Conservation (phyloP, 2,888 invertebrate species). For the Unio delphinus region DNA sequence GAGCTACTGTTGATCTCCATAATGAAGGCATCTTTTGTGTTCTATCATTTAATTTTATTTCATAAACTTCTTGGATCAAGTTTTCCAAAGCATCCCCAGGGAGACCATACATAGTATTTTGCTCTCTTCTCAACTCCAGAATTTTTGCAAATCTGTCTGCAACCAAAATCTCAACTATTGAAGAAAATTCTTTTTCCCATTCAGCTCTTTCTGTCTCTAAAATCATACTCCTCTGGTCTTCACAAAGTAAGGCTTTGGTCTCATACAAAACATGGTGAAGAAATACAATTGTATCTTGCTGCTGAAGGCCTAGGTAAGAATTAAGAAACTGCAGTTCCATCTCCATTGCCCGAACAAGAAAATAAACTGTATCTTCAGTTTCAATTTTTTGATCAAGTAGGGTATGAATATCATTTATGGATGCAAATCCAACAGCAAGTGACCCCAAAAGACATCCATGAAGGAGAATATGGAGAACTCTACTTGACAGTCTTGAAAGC, state of each 20-base stretch:
- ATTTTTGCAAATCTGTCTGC: conserved; percentile 9
- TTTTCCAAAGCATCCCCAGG: conserved; percentile 1
- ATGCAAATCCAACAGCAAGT: neutral
- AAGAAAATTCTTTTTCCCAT: neutral
- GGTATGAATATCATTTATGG: neutral
- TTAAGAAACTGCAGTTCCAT: conserved; percentile 5
- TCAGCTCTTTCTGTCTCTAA: conserved; percentile 5
- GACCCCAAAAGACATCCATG: conserved; percentile 5
- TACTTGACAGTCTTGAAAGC: conserved; percentile 9
- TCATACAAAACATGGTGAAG: conserved; percentile 8
- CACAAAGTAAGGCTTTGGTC: conserved; percentile 2
- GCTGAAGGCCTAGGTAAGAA: conserved; percentile 2
- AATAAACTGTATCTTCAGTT: too few relatives aligned
- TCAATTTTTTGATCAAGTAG: neutral
- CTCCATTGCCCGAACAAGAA: neutral
- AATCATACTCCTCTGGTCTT: neutral
- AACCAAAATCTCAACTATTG: conserved; percentile 1
- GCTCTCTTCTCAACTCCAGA: neutral
- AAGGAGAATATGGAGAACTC: neutral
- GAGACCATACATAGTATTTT: neutral
- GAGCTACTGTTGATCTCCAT: conserved; percentile 10
- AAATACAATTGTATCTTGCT: conserved; percentile 4
- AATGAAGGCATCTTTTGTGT: conserved; percentile 3
- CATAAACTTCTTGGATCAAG: neutral
- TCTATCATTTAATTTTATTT: too few relatives aligned